Evolutionary conservation across 2,113 vertebrate genomes (phyloP).

Genomic region (Cryptotis parvus): DNA sequence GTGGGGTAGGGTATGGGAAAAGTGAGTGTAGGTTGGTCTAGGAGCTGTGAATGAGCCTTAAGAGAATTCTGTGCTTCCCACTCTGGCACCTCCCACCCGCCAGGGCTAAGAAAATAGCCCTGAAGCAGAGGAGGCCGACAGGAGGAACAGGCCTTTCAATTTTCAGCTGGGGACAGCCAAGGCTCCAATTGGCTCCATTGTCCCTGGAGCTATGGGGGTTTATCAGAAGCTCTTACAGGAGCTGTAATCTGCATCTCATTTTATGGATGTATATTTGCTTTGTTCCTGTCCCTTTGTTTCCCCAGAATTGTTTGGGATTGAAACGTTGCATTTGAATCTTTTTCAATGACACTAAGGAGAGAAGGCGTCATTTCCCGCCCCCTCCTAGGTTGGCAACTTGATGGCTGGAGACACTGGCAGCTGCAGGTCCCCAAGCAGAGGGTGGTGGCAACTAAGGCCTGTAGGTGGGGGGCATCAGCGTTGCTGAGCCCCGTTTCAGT

Average conservation of each 20-base stretch:
- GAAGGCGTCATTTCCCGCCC: background rate
- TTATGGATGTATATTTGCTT: constrained; percentile 63
- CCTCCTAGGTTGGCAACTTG: background rate
- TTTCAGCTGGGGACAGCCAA: background rate
- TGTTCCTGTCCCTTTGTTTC: constrained; percentile 72
- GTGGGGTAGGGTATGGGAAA: no score
- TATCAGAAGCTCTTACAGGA: constrained; percentile 36
- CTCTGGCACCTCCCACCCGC: background rate
- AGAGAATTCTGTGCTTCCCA: background rate
- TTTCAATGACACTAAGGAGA: constrained; percentile 58
- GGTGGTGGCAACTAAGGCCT: background rate
- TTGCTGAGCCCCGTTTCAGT: background rate
- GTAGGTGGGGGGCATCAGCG: background rate
- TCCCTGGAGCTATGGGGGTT: constrained; percentile 51
- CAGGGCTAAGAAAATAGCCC: constrained; percentile 42
- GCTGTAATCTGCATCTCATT: constrained; percentile 62
- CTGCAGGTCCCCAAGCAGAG: background rate
- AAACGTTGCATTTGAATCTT: constrained; percentile 66
- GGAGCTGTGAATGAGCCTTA: background rate
- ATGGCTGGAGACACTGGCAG: background rate
- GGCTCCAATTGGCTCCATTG: background rate
- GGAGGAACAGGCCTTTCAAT: background rate
- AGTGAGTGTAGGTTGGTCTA: background rate
- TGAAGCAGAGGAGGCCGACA: background rate
- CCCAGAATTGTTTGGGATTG: constrained; percentile 49